Evolutionary conservation across 2,797 vertebrate genomes (phyloP).

Genomic region (Hydrophis major): DNA sequence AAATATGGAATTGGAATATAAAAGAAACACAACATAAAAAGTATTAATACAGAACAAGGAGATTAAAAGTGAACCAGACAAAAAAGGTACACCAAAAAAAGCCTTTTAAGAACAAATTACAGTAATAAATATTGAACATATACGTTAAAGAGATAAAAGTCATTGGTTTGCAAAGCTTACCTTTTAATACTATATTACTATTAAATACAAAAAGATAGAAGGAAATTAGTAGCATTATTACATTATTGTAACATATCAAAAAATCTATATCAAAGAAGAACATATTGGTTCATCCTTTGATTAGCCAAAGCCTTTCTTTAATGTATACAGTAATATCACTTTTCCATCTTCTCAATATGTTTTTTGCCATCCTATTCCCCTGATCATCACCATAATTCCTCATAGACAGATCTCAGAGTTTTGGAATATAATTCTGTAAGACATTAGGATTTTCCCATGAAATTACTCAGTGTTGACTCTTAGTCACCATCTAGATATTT

Average conservation of each 20-base stretch:
- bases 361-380: not conserved
- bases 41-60: not conserved
- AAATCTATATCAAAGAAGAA: not conserved
- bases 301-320: not conserved
- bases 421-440: not conserved
- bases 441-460: not conserved
- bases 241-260: not conserved
- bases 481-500: not conserved
- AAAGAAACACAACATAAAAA: not conserved
- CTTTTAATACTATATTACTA: not conserved
- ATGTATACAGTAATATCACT: not conserved
- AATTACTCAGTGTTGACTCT: not conserved
- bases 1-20: not conserved
- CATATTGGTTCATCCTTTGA: not conserved
- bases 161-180: not conserved
- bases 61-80: not conserved
- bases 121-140: not conserved
- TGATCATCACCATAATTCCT: not conserved
- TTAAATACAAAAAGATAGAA: not conserved
- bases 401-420: not conserved
- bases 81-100: not conserved
- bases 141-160: not conserved
- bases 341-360: not conserved
- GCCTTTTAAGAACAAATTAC: not conserved
- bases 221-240: not conserved